Evolutionary conservation across 2,113 vertebrate species (phyloP).

Genomic region (Progne subis): DNA sequence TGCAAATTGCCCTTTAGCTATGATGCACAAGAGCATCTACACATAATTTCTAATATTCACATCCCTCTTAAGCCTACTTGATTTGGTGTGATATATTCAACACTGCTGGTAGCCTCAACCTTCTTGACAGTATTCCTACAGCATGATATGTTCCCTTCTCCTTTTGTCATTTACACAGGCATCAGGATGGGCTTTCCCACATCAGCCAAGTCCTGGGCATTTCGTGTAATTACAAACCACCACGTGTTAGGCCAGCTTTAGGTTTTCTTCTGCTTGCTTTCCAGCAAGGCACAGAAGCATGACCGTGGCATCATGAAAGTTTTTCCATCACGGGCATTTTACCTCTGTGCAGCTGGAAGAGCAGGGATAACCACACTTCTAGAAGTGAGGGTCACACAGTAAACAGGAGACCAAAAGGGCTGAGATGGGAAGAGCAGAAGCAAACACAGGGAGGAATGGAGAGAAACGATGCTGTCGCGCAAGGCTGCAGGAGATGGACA

Average conservation of each 20-base stretch:
- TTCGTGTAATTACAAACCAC: neutral
- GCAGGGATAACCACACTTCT: no score
- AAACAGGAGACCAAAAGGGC: neutral
- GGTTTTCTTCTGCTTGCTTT: neutral
- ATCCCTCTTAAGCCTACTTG: neutral
- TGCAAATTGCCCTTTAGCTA: neutral
- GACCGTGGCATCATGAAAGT: rapidly evolving
- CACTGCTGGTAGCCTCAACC: neutral
- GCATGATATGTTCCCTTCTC: rapidly evolving
- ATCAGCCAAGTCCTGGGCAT: no score
- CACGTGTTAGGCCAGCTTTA: neutral
- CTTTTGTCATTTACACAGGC: neutral
- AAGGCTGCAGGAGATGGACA: rapidly evolving
- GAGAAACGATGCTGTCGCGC: neutral
- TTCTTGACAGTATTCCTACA: neutral
- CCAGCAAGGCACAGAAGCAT: neutral
- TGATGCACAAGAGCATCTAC: neutral
- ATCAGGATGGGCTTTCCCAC: neutral
- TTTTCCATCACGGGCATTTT: neutral
- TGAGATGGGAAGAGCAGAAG: neutral
- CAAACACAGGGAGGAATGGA: neutral
- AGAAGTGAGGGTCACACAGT: rapidly evolving
- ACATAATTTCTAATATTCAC: neutral
- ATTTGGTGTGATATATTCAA: neutral
- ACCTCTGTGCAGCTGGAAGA: neutral